Conservation (phyloP, 2,797 vertebrate genomes). For the Alosa sapidissima region DNA sequence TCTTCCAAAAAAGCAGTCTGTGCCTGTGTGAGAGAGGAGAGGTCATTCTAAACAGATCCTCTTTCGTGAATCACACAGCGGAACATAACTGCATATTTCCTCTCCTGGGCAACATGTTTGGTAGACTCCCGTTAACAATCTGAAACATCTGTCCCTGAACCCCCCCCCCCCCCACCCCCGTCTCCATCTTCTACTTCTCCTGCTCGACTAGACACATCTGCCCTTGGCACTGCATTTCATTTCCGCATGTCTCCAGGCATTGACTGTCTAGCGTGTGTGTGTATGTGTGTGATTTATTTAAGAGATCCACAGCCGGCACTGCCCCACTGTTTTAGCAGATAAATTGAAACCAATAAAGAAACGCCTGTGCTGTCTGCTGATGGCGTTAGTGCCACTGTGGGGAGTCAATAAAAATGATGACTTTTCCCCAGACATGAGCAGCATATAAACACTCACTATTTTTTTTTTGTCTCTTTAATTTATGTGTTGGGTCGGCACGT, state of each 20-base stretch:
- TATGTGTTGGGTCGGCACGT: neutral
- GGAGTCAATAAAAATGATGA: conserved; percentile 61
- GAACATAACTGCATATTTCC: conserved; percentile 11
- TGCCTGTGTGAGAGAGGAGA: neutral
- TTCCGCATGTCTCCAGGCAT: neutral
- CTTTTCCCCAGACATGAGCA: conserved; percentile 50
- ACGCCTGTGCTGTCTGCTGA: conserved; percentile 43
- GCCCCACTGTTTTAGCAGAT: conserved; percentile 50
- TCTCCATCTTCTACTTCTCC: neutral
- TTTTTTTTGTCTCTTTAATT: neutral
- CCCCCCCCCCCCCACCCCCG: neutral
- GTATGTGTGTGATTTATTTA: conserved; percentile 62
- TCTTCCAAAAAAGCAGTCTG: neutral
- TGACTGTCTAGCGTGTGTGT: conserved; percentile 11
- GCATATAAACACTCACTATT: conserved; percentile 48
- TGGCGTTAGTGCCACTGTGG: conserved; percentile 42
- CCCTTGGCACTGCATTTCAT: conserved; percentile 32
- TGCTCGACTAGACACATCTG: conserved; percentile 9
- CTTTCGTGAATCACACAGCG: conserved; percentile 10
- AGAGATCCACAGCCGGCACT: conserved; percentile 47
- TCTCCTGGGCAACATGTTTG: neutral
- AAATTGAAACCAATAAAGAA: conserved; percentile 55
- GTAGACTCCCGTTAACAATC: conserved; percentile 20
- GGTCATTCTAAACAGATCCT: neutral
- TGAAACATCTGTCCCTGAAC: neutral